Evolutionary conservation across 2,888 invertebrate species (phyloP).

Genomic region (Erebia ligea): DNA sequence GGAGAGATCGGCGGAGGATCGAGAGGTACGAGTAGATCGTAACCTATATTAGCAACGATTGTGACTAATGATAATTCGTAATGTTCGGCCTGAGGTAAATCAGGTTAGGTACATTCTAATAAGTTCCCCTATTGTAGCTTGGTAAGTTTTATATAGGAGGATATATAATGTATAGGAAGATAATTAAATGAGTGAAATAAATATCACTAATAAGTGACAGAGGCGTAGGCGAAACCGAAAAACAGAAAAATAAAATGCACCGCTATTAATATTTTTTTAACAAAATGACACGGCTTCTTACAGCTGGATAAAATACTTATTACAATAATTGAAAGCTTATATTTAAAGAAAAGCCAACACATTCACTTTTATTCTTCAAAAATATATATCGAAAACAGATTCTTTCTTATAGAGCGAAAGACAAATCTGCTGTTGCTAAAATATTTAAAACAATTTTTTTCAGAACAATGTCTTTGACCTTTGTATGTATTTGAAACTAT

Average conservation of each 20-base stretch:
- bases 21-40: conserved; percentile 33
- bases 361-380: conserved; percentile 3
- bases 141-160: background rate
- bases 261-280: no score
- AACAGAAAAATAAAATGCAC: background rate
- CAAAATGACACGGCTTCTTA: background rate
- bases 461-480: conserved; percentile 4
- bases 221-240: background rate
- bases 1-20: conserved; percentile 40
- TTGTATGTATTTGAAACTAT: background rate
- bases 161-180: no score
- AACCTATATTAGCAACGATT: conserved; percentile 37
- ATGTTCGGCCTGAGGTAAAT: conserved; percentile 24
- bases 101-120: conserved; percentile 10
- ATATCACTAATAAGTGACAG: background rate
- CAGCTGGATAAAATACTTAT: background rate
- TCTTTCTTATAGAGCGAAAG: background rate
- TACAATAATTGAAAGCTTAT: background rate
- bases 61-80: conserved; percentile 40
- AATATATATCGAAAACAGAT: conserved; percentile 7
- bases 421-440: conserved; percentile 11
- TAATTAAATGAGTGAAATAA: background rate
- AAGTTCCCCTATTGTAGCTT: background rate
- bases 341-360: conserved; percentile 11
- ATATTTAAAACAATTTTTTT: conserved; percentile 6